These are phyloP conservation scores for Psephotus haematonotus DNA, from an alignment of 2,113 vertebrate genomes.

Conservation along the genomic window DNA sequence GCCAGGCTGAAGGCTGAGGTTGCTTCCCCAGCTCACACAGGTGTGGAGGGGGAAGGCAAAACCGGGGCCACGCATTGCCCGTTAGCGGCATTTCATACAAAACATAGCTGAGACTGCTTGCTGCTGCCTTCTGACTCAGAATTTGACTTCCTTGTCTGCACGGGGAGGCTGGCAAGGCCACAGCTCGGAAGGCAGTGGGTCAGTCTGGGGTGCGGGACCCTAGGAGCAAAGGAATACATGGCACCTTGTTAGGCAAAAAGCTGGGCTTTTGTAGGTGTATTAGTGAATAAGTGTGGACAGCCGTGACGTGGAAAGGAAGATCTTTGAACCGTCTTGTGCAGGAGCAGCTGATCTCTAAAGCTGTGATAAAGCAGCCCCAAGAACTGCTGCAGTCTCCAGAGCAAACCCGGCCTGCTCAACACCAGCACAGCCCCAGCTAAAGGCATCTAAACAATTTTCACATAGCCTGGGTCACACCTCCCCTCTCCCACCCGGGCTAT, in stretches of 20 bases:
- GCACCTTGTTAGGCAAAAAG: not conserved
- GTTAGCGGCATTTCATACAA: not conserved
- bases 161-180: accelerated
- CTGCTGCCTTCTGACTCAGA: not conserved
- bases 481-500: not conserved
- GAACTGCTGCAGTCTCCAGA: not conserved
- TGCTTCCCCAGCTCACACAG: not conserved
- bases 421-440: not conserved
- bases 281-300: not conserved
- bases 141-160: not conserved
- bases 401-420: not conserved
- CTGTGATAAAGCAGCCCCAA: not conserved
- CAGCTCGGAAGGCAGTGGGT: not conserved
- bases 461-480: accelerated
- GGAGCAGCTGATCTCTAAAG: not conserved
- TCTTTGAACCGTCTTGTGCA: not conserved
- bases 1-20: not conserved
- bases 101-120: not conserved
- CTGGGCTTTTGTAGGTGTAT: not conserved
- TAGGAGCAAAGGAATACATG: not conserved
- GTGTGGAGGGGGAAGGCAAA: not conserved
- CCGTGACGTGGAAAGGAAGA: no score
- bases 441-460: not conserved
- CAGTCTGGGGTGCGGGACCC: not conserved
- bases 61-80: no score